Conservation (phyloP, 2,888 invertebrate species). For the Megastigmus dorsalis region DNA sequence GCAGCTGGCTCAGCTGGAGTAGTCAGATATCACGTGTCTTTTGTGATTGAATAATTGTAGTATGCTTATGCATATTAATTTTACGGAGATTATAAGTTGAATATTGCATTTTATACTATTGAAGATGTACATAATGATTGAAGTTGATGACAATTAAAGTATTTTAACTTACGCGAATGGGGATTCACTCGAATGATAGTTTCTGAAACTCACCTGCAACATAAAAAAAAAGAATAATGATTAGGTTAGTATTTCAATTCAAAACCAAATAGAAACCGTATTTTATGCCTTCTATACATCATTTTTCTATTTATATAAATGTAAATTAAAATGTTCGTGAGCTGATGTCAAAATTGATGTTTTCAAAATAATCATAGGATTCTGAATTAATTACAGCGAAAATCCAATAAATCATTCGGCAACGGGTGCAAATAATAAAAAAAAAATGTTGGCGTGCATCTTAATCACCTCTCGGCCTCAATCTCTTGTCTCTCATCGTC, state of each 20-base stretch:
- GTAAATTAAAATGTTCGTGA: not conserved
- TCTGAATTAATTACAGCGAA: too few relatives aligned
- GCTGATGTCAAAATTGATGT: not conserved
- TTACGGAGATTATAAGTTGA: too few relatives aligned
- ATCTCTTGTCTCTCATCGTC: not conserved
- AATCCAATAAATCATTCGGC: not conserved
- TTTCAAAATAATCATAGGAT: too few relatives aligned
- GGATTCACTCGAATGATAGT: not conserved
- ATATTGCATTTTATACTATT: too few relatives aligned
- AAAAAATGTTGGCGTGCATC: not conserved
- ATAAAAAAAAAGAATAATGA: not conserved
- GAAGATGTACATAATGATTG: too few relatives aligned
- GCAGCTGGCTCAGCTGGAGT: too few relatives aligned
- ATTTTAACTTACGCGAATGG: not conserved
- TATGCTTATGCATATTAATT: too few relatives aligned
- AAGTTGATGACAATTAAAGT: too few relatives aligned
- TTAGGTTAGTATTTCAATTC: too few relatives aligned
- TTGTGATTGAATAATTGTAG: too few relatives aligned
- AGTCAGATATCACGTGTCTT: too few relatives aligned
- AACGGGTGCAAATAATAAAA: not conserved
- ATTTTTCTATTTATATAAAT: not conserved
- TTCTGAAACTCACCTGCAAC: conserved; percentile 36
- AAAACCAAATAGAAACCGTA: not conserved
- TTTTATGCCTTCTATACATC: not conserved
- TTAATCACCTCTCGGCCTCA: conserved; percentile 6